A percentile compares a stretch with the other conserved stretches of the same genome.
Evolutionary conservation across 1,140 invertebrate species (phyloP).

Genomic region (Danaus melanippus): DNA sequence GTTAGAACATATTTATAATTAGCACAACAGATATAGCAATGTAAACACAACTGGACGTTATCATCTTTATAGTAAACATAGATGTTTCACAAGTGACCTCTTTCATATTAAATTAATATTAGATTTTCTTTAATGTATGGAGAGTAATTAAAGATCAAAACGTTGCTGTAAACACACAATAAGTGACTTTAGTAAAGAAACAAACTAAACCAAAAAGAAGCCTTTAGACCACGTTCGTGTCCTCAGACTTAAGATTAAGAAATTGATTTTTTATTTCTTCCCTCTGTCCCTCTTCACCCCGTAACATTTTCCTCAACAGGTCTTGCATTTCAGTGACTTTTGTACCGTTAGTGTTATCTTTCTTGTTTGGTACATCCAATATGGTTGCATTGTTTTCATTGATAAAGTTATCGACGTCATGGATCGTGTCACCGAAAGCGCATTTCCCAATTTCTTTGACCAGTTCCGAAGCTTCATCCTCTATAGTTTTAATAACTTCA

Average conservation of each 20-base stretch:
- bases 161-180: no score
- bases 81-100: slow-evolving; percentile 23
- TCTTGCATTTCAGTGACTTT: slow-evolving; percentile 36
- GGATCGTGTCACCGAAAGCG: slow-evolving; percentile 31
- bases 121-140: background rate
- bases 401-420: slow-evolving; percentile 31
- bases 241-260: no score
- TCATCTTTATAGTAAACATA: slow-evolving; percentile 19
- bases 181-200: no score
- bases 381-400: slow-evolving; percentile 49
- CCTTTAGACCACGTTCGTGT: no score
- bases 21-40: slow-evolving; percentile 22
- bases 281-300: slow-evolving; percentile 16
- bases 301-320: slow-evolving; percentile 39
- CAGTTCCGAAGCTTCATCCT: slow-evolving; percentile 47
- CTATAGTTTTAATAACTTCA: slow-evolving; percentile 50
- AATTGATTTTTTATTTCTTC: no score
- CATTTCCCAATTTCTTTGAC: slow-evolving; percentile 37
- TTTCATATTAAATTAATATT: slow-evolving; percentile 13
- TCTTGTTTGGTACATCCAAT: slow-evolving; percentile 31
- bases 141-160: no score
- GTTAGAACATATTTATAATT: slow-evolving; percentile 9
- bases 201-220: no score
- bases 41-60: slow-evolving; percentile 26
- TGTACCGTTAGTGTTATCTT: slow-evolving; percentile 13